Base-by-base conservation (phyloP, 2,888 invertebrate genomes). In the Chironomus riparius region DNA sequence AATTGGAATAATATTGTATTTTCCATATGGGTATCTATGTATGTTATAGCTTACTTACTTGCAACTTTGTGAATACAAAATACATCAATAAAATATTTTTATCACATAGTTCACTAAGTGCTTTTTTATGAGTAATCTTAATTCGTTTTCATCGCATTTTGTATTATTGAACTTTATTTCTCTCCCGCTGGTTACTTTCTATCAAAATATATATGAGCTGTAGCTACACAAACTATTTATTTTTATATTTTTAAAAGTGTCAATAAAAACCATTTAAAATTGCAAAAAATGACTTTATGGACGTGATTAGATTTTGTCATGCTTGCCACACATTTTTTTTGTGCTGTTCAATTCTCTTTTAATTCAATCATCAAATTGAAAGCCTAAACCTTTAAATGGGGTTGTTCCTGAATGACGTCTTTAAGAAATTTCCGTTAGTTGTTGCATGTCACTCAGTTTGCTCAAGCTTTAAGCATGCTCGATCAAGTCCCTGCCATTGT, bases 271-370 rank as follows among this genome's bases (percentile, higher is more conserved):
- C 70, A 50, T 50, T 50, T 72, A 38, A 56, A n/a, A 72, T 38
- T 28, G 62, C 62, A 28, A 5, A 48, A 50, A 56, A 21, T 15
- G 24, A 70, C 38, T 38, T 38, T 38, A 38, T 38, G 38, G 38
- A 72, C 72, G 72, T 72, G 72, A 72, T 72, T 72, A 72, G 72
- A 62, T 72, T 72, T 48, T n/a, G 12, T 15, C 13, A 50, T 22
- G 15, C 7, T 18, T 70, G 15, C n/a, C 15, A 47, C 70, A 21
- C 24, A 15, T 70, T 70, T 50, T 70, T 48, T 50, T 24, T 24
- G 22, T 24, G 3, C 28, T 50, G 1, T 50, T 15, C 15, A 50
- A 50, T 24, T 48, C 70, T 48, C 22, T 62, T 21, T 62, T 62
- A 12, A 18, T 62, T 70, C 70, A 47, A 38, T 38, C 38, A 38